phyloP scores from a whole-genome alignment of 2,888 invertebrate species.

The Zygogramma bicolorata region DNA sequence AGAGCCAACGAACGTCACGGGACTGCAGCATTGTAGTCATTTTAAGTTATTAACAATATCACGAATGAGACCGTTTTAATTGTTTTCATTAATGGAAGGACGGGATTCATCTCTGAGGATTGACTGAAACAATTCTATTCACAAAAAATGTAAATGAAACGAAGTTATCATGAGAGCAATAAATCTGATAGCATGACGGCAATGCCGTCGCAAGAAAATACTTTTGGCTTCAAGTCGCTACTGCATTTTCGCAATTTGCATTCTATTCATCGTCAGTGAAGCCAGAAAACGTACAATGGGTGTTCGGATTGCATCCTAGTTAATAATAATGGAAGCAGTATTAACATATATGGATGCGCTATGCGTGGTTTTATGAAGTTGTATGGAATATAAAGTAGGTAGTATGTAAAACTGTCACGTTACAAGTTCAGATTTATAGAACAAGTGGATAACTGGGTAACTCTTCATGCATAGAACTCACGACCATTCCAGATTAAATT shows the following conservation, averaged over 20 bases:
- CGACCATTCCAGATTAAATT: constrained; percentile 62
- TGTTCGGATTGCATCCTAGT: constrained; percentile 41
- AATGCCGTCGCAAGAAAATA: constrained; percentile 11
- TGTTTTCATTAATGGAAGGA: too few relatives aligned
- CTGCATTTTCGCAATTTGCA: constrained; percentile 26
- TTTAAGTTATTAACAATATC: too few relatives aligned
- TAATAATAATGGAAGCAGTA: constrained; percentile 47
- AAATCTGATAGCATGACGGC: constrained; percentile 27
- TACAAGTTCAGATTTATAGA: constrained; percentile 64
- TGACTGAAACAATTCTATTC: background rate
- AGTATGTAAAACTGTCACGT: constrained; percentile 64
- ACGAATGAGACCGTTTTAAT: too few relatives aligned
- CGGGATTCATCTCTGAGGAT: too few relatives aligned
- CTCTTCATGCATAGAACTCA: constrained; percentile 60
- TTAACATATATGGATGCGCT: constrained; percentile 44
- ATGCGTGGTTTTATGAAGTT: constrained; percentile 54
- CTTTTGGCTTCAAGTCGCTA: background rate
- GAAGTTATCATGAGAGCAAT: constrained; percentile 6
- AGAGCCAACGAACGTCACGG: too few relatives aligned
- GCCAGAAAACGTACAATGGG: constrained; percentile 32
- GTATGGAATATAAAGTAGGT: constrained; percentile 61
- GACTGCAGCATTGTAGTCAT: too few relatives aligned
- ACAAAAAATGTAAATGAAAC: background rate
- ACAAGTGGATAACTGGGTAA: constrained; percentile 64
- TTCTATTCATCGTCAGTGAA: constrained; percentile 31